Base-by-base conservation (phyloP, 2,888 invertebrate genomes). In the Charanyca ferruginea region DNA sequence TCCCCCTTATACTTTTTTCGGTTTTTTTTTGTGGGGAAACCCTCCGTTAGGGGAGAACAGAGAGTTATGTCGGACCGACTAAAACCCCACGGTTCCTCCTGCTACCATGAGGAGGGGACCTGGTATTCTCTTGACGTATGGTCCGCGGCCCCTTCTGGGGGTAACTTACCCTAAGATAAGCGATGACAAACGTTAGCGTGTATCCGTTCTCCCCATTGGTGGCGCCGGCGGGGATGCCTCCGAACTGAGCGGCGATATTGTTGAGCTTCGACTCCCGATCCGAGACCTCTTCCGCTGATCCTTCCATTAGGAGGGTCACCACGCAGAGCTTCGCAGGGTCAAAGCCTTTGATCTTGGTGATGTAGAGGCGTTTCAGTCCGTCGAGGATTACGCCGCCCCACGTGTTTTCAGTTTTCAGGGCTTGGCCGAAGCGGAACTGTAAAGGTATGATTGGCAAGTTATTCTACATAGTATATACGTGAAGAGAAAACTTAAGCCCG, bases 141-240 rank as follows among this genome's bases (percentile, higher is more conserved):
- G n/a, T n/a, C n/a, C n/a, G n/a, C n/a, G n/a, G n/a, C n/a, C n/a
- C n/a, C n/a, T n/a, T n/a, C n/a, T n/a, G n/a, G 3, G 25, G 0
- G 5, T 16, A 1, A 71, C 73, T 73, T 89, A 99, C 99, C 93
- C 99, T 96, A 47, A 99, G 97, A 89, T 99, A 99, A 11, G 99
- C 99, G 77, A 99, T 99, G 66, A 99, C 99, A 90, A 99, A 99
- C 0, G 99, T 99, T 49, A 99, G 96, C 85, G 98, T 97, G 89
- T 99, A 99, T 3, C 99, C 99, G 44, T 99, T 96, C 90, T 98
- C 98, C 0, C 99, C 99, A 87, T 99, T 99, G 59, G 97, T 97
- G 47, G 98, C 98, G 0, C 99, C 99, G 0, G 98, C 99, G 0
- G 98, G 97, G 32, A 99, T 95, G 0, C 99, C 99, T 0, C 98